phyloP scores from a whole-genome alignment of 2,113 vertebrate species.

The Ancistrus triradiatus region DNA sequence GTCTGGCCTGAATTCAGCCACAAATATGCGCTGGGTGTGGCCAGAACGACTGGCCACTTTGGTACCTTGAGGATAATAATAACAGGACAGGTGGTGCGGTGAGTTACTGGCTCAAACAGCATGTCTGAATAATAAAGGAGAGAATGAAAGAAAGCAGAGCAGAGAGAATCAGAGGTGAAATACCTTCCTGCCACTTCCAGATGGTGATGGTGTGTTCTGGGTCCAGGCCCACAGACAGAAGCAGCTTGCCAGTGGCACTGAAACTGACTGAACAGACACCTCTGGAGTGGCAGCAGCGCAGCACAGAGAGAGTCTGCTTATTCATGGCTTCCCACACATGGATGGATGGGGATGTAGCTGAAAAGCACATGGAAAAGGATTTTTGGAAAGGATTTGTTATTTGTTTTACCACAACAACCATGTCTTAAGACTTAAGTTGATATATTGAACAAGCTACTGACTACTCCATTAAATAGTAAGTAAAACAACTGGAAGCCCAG shows the following conservation, averaged over 20 bases:
- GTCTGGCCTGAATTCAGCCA: conserved; percentile 95
- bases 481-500: no score
- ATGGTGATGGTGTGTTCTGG: conserved; percentile 89
- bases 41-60: conserved; percentile 88
- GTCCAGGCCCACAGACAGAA: conserved; percentile 91
- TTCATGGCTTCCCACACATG: conserved; percentile 96
- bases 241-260: conserved; percentile 93
- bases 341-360: conserved; percentile 90
- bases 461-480: no score
- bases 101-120: background rate
- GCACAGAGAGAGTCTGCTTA: conserved; percentile 88
- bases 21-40: conserved; percentile 93
- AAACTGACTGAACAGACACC: conserved; percentile 95
- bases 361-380: conserved; percentile 15
- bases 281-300: conserved; percentile 88
- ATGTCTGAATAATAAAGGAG: background rate
- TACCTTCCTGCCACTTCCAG: conserved; percentile 88
- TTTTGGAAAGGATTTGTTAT: background rate
- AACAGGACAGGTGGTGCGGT: conserved; percentile 5
- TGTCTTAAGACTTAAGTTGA: no score
- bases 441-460: no score
- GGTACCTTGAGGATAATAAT: conserved; percentile 76
- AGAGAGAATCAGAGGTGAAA: background rate
- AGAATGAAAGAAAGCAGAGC: background rate
- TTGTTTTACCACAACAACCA: no score